Conservation (phyloP, 2,113 vertebrate genomes). For the Monarcha castaneiventris region DNA sequence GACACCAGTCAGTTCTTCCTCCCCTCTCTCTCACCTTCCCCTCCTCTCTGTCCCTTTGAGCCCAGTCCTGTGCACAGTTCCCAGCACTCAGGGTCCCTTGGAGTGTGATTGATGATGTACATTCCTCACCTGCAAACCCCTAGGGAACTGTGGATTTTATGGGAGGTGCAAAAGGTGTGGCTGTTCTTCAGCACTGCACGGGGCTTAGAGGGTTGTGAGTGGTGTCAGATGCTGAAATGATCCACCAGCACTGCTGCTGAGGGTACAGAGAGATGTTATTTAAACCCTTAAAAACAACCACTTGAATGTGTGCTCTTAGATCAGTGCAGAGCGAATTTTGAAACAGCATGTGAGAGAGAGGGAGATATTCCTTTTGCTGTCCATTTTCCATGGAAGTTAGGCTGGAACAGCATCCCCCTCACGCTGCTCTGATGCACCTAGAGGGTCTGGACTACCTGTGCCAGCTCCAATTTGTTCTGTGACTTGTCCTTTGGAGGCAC, state of each 20-base stretch:
- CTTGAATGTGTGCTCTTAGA: neutral
- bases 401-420: neutral
- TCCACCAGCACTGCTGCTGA: neutral
- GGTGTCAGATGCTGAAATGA: neutral
- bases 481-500: neutral
- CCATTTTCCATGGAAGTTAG: neutral
- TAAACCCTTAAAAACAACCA: neutral
- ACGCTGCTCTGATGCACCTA: neutral
- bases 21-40: neutral
- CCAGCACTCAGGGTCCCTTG: neutral
- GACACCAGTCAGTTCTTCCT: neutral
- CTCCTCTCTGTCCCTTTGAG: neutral
- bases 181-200: neutral
- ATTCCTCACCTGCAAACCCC: neutral
- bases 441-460: neutral
- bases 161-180: neutral
- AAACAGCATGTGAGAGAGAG: neutral
- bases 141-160: neutral
- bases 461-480: neutral
- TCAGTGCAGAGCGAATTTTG: neutral
- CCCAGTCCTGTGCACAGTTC: neutral
- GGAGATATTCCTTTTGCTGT: neutral
- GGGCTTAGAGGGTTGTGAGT: neutral
- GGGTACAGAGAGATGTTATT: neutral
- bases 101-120: rapidly evolving